phyloP scores from a whole-genome alignment of 2,888 invertebrate genomes.

The Strigamia crassipes region DNA sequence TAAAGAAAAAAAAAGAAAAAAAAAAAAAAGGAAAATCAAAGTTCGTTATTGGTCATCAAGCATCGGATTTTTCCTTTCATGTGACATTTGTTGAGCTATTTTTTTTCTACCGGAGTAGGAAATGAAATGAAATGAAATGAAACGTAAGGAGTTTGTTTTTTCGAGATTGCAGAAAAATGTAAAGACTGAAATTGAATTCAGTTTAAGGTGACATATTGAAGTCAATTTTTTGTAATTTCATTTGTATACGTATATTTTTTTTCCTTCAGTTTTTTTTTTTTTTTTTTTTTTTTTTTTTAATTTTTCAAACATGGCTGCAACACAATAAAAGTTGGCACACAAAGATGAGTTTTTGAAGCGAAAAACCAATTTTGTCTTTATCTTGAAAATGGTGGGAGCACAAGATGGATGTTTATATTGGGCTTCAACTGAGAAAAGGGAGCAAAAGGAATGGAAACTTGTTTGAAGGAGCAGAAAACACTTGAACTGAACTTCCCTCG shows the following conservation, averaged over 20 bases:
- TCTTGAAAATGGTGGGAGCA: constrained; percentile 2
- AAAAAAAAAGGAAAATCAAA: neutral
- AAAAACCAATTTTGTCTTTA: constrained; percentile 8
- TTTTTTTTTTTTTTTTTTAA: too few relatives aligned
- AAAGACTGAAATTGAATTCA: neutral
- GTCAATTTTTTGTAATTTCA: neutral
- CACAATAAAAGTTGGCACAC: neutral
- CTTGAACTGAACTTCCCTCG: constrained; percentile 4
- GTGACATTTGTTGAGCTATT: neutral
- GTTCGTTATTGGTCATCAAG: neutral
- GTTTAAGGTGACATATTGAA: neutral
- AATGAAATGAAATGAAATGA: neutral
- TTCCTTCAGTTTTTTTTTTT: too few relatives aligned
- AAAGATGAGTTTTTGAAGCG: neutral
- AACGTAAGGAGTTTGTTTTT: neutral
- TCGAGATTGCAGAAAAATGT: neutral
- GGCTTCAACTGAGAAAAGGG: neutral
- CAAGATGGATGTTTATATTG: constrained; percentile 10
- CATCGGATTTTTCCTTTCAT: neutral
- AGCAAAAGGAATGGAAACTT: neutral
- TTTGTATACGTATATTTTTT: too few relatives aligned
- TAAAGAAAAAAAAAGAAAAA: too few relatives aligned
- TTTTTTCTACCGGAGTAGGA: neutral
- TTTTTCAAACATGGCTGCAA: too few relatives aligned
- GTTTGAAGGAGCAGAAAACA: constrained; percentile 3